Evolutionary conservation across 2,113 vertebrate genomes (phyloP).

Genomic region (Clinocottus analis): DNA sequence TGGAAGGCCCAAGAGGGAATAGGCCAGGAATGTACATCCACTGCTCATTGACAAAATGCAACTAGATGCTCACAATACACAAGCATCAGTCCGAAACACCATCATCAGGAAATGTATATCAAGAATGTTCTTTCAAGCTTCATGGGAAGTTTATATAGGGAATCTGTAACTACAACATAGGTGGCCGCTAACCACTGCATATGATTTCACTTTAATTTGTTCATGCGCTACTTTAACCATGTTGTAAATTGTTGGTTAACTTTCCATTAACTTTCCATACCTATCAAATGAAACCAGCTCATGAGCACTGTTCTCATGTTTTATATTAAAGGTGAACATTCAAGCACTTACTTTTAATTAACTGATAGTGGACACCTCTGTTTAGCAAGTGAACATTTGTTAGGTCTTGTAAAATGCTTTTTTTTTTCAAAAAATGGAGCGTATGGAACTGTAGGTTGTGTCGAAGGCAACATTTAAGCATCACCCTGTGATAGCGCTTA

Average conservation of each 20-base stretch:
- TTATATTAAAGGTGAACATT: background rate
- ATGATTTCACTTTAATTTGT: background rate
- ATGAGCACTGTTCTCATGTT: background rate
- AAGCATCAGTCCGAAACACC: background rate
- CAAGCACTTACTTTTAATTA: background rate
- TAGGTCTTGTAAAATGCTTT: background rate
- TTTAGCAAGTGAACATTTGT: background rate
- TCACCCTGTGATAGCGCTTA: background rate
- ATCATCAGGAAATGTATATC: background rate
- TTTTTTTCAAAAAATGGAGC: background rate
- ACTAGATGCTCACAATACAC: conserved; percentile 5
- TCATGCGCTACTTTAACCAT: too few species aligned
- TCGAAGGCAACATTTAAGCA: background rate
- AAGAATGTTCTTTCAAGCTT: too few species aligned
- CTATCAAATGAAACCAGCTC: too few species aligned
- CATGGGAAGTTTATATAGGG: background rate
- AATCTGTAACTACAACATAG: background rate
- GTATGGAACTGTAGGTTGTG: background rate
- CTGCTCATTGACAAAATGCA: conserved; percentile 47
- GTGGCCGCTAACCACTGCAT: background rate
- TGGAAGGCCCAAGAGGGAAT: conserved; percentile 42
- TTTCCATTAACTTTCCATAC: too few species aligned
- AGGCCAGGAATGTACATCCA: conserved; percentile 46
- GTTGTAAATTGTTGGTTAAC: too few species aligned
- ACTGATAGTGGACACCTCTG: background rate